Evolutionary conservation across 2,797 vertebrate species (phyloP).

Genomic region (Ceyx erithaca): DNA sequence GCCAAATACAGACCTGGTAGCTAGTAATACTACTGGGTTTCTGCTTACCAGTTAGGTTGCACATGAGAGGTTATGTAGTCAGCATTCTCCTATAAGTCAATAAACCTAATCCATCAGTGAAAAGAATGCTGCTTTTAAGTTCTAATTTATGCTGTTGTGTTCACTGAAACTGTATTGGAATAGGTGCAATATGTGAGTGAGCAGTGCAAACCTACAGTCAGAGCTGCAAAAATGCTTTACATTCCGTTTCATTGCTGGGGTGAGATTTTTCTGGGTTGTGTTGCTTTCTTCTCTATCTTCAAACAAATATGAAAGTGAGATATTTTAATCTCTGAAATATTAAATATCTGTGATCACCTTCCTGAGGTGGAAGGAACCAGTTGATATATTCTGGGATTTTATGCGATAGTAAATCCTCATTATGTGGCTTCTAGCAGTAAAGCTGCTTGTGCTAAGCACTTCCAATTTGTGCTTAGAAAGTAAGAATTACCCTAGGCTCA

Average conservation of each 20-base stretch:
- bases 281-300: neutral
- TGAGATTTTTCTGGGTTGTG: neutral
- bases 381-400: neutral
- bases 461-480: neutral
- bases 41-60: neutral
- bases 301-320: conserved; percentile 7
- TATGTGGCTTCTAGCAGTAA: neutral
- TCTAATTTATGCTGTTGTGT: neutral
- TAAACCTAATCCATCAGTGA: neutral
- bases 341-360: conserved; percentile 12
- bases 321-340: conserved; percentile 17
- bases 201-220: neutral
- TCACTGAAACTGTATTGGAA: neutral
- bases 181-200: no score
- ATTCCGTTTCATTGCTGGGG: neutral
- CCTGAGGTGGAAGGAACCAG: neutral
- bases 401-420: neutral
- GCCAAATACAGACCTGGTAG: neutral
- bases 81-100: neutral
- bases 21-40: neutral
- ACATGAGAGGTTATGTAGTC: neutral
- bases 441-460: neutral
- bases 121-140: neutral
- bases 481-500: neutral
- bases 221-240: neutral